phyloP scores from a whole-genome alignment of 1,140 invertebrate genomes.

The Asobara japonica region DNA sequence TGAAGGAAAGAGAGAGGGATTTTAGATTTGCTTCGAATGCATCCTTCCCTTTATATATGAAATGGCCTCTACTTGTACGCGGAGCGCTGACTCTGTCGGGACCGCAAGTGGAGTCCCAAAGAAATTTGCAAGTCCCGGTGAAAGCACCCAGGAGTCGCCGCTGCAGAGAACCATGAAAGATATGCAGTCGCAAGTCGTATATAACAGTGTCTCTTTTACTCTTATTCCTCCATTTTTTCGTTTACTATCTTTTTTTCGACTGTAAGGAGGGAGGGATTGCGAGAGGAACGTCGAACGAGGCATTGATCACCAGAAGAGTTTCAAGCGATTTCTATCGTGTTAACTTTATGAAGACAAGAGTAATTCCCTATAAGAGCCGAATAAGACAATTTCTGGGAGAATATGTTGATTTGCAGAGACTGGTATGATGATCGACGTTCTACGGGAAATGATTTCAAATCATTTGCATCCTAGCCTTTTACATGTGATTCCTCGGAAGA shows the following conservation, averaged over 20 bases:
- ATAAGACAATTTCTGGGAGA: neutral
- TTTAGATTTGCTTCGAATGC: slow-evolving; percentile 34
- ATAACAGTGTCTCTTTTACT: slow-evolving; percentile 18
- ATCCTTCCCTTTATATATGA: slow-evolving; percentile 15
- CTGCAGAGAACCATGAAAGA: slow-evolving; percentile 20
- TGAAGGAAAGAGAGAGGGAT: slow-evolving; percentile 1
- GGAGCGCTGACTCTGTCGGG: slow-evolving; percentile 11
- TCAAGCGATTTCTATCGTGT: slow-evolving; percentile 5
- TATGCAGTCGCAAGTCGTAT: slow-evolving; percentile 28
- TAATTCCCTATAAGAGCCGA: neutral
- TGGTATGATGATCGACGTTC: no score
- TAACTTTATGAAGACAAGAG: slow-evolving; percentile 15
- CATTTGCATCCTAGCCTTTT: no score
- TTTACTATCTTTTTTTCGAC: slow-evolving; percentile 3
- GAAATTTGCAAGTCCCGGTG: slow-evolving; percentile 55
- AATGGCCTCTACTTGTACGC: slow-evolving; percentile 22
- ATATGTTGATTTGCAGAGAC: no score
- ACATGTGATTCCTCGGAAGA: no score
- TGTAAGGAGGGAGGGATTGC: neutral
- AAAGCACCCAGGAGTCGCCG: slow-evolving; percentile 43
- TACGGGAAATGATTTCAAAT: no score
- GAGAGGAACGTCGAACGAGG: slow-evolving; percentile 1
- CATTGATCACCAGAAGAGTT: slow-evolving; percentile 22
- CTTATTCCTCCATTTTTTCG: neutral
- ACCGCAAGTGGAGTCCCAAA: slow-evolving; percentile 35